Evolutionary conservation across 2,888 invertebrate species (phyloP), one percentile per base, ranked within the genome.

Genomic region (Epinotia brunnichana): DNA sequence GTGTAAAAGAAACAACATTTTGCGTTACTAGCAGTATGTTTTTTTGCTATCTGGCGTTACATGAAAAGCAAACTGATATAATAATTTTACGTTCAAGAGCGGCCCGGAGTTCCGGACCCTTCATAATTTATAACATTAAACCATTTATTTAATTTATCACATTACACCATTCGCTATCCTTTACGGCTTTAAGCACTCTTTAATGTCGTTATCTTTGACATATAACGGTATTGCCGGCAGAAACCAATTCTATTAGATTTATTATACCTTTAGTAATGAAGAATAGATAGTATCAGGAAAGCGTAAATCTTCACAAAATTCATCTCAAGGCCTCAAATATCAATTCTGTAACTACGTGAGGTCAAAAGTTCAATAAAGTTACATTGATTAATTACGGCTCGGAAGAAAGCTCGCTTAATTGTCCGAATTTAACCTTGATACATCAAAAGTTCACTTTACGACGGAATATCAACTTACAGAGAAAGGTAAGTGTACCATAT

Each of bases 341-440:
- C 61, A 60, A 67, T 57, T 61, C 61, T 57, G 41, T 2, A 54
- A 41, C 60, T 54, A 72, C 61, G 48, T 62, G 67, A 72, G 67
- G 67, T 61, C 72, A 68, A 54, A 67, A 72, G 61, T 68, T 57
- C 56, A 51, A 48, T 54, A 63, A 72, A 71, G 69, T 69, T 73
- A 69, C 64, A 56, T 68, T 74, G 75, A 75, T 75, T 69, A 75
- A 75, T 75, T 69, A 59, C 48, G 61, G n/a, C 63, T 53, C 11
- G 54, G 73, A 69, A 69, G 69, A 66, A 69, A 66, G 66, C 70
- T 60, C 41, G 64, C 60, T 70, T 74, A 70, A 59, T 69, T 73
- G 59, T 59, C 41, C 7, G 59, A 73, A 63, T 73, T 73, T 59
- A 7, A 11, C 19, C 41, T 51, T 63, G 69, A 69, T 59, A 69